Base-by-base conservation (phyloP, 2,888 invertebrate genomes). In the Eulithis testata region DNA sequence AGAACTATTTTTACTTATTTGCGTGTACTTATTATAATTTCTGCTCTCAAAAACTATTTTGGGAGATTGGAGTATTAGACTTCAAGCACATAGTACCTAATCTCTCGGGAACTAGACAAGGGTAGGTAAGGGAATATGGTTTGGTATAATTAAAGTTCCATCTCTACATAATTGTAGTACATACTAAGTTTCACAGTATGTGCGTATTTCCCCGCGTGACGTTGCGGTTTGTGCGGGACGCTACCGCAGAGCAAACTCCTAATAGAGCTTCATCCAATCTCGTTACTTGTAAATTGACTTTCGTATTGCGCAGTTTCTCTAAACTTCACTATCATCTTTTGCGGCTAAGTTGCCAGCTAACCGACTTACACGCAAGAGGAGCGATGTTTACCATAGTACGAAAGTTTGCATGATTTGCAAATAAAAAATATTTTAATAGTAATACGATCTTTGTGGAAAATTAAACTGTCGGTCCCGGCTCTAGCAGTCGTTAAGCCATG, bases 281-380 rank as follows among this genome's bases (percentile, higher is more conserved):
- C 81, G 87, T 89, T 90, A 88, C 53, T 82, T 83, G 83, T 81
- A 86, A 89, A 90, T 88, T 86, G 84, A 84, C 84, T 88, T 88
- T 88, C 85, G 85, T 86, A 85, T 84, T 84, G 82, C 82, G 75
- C 49, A 49, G 49, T 81, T 86, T 85, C 78, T 79, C 81, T 75
- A 72, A 77, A 56, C 50, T 44, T 75, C 78, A 49, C 47, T 51
- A 36, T 62, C 55, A 51, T 56, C 56, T 49, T 47, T 14, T 49
- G 49, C 9, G 47, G 47, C 47, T 8, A 47, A 47, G 8, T 6
- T 47, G 47, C 14, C 49, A 21, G 21, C 49, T 49, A 49, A 49
- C 49, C 21, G 9, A 21, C 21, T 21, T 9, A 49, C 3, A 21
- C 21, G 8, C 9, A 11, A 21, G 12, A 40, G 40, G 40, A 40